Base-by-base conservation (phyloP, 2,113 vertebrate genomes). In the Eretmochelys imbricata region DNA sequence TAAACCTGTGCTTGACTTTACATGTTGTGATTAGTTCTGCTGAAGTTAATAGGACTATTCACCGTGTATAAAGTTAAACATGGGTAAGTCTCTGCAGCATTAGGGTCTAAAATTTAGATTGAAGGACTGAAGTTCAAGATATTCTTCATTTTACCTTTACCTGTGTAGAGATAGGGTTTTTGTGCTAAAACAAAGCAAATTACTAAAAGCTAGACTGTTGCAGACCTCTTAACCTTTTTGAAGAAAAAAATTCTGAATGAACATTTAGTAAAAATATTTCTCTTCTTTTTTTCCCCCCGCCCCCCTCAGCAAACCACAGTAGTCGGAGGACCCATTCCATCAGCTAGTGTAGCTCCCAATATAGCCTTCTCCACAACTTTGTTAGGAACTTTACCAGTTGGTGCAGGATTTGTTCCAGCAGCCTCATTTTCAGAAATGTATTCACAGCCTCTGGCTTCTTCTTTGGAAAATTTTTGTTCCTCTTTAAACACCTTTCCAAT, bases 401-500 rank as follows among this genome's bases (percentile, higher is more conserved):
- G 94, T 89, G 97, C 29, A 96, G 98, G 97, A 86, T 98, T 98
- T 78, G 94, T 98, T 75, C 96, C 98, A 90, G 49, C 97, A 4
- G 96, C 98, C 90, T 96, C 98, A 93, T 98, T 98, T 94, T 98
- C 98, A 55, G 98, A 98, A 92, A 94, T 98, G 80, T 98, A 98
- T 93, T 94, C 98, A 53, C 97, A 96, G 42, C 98, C 99, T 72
- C 96, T 99, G 85, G 98, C 98, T 24, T 99, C 99, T 95, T 98
- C 98, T 1, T 80, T 99, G 96, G 98, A 99, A 97, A 98, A 98
- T 14, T 98, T 99, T 76, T 92, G 98, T 98, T 98, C 92, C 83
- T 98, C 99, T 14, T 95, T 99, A 97, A 99, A 99, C 93, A 98
- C 97, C 53, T 99, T 99, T 91, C 98, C 98, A 54, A 98, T 99